Percentiles rank a stretch among this genome's conserved stretches.
Conservation (phyloP, 2,888 invertebrate species). For the Gasteruption jaculator region DNA sequence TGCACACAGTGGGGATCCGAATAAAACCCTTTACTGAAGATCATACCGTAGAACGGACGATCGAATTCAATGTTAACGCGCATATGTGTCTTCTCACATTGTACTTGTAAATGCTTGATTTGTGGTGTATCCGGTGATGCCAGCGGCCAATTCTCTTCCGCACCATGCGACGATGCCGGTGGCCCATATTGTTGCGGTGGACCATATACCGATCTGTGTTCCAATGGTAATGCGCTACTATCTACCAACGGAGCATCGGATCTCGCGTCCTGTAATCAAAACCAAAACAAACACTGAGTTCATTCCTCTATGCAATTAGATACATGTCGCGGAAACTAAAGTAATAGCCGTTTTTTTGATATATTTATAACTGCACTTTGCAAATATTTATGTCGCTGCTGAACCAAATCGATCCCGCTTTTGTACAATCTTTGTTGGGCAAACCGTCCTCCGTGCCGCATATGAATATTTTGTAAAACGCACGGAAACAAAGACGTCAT, state of each 20-base stretch:
- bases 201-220: constrained; percentile 75
- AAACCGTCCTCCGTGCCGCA: too few relatives aligned
- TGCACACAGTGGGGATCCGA: constrained; percentile 90
- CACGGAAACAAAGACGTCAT: too few relatives aligned
- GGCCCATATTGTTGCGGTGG: constrained; percentile 53
- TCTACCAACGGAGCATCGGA: constrained; percentile 76
- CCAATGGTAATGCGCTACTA: constrained; percentile 75
- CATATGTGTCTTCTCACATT: constrained; percentile 95
- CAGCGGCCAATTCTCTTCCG: constrained; percentile 85
- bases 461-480: too few relatives aligned
- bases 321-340: too few relatives aligned
- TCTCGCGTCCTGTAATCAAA: constrained; percentile 63
- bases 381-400: too few relatives aligned
- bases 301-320: background rate
- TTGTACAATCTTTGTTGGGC: too few relatives aligned
- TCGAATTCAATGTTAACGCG: constrained; percentile 93
- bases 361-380: too few relatives aligned
- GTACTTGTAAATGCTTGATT: constrained; percentile 89
- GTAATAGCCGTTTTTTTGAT: constrained; percentile 4
- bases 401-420: too few relatives aligned
- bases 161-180: constrained; percentile 50
- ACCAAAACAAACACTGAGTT: constrained; percentile 4
- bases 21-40: constrained; percentile 91
- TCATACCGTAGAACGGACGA: constrained; percentile 92
- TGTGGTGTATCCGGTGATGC: constrained; percentile 87